Evolutionary conservation across 2,888 invertebrate species (phyloP).

Genomic region (Cactoblastis cactorum): DNA sequence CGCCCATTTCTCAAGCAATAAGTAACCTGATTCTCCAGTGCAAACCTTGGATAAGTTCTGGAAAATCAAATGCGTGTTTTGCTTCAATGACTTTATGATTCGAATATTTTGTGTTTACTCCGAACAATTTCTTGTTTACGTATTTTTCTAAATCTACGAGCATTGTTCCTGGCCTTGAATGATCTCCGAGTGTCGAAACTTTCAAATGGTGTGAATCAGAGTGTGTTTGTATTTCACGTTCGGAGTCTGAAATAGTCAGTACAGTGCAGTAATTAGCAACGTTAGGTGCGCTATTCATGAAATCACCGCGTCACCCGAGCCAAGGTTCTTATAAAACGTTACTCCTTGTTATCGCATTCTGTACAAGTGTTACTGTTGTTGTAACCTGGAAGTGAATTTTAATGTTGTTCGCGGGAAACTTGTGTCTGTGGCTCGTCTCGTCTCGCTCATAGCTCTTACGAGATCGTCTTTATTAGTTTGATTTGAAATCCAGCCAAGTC

Average conservation of each 20-base stretch:
- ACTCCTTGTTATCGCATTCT: neutral
- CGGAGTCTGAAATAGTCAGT: slow-evolving; percentile 65
- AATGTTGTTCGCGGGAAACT: neutral
- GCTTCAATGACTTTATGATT: neutral
- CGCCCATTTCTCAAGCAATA: too few relatives aligned
- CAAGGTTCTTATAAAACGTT: slow-evolving; percentile 34
- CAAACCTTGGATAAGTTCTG: too few relatives aligned
- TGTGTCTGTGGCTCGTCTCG: neutral
- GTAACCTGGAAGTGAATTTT: neutral
- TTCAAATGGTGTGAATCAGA: slow-evolving; percentile 64
- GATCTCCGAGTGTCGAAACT: slow-evolving; percentile 62
- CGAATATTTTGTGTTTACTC: too few relatives aligned
- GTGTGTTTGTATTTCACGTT: slow-evolving; percentile 57
- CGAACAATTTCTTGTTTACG: neutral
- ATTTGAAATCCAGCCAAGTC: slow-evolving; percentile 10
- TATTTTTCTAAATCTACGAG: slow-evolving; percentile 1
- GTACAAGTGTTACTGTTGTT: neutral
- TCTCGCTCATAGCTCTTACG: neutral
- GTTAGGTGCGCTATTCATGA: slow-evolving; percentile 41
- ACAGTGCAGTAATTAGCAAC: slow-evolving; percentile 53
- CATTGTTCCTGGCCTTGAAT: slow-evolving; percentile 44
- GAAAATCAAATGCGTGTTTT: too few relatives aligned
- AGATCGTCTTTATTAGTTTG: neutral
- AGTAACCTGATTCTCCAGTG: too few relatives aligned
- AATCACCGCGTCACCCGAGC: slow-evolving; percentile 25